A percentile compares a stretch with the other conserved stretches of the same genome.
phyloP scores from a whole-genome alignment of 2,113 vertebrate genomes.

The Clinocottus analis region DNA sequence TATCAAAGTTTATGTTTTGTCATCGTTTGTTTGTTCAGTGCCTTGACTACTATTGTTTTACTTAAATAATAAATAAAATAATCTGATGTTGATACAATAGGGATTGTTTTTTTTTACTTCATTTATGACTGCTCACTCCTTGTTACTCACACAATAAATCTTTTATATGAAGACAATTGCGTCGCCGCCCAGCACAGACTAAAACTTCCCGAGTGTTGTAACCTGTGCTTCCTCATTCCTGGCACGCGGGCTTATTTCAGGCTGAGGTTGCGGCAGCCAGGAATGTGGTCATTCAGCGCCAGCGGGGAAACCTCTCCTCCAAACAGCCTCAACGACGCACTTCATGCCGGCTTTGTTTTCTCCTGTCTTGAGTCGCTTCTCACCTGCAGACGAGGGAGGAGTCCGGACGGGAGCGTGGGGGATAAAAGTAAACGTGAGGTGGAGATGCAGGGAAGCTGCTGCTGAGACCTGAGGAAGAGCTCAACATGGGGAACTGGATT shows the following conservation, averaged over 20 bases:
- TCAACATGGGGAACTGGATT: conserved; percentile 88
- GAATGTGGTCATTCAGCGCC: conserved; percentile 45
- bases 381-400: conserved; percentile 49
- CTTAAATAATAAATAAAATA: conserved; percentile 76
- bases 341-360: not conserved
- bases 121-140: not conserved
- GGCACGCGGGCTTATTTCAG: not conserved
- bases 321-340: not conserved
- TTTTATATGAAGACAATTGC: fast-evolving
- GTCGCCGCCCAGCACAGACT: not conserved
- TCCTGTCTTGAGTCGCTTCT: not conserved
- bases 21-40: conserved; percentile 40
- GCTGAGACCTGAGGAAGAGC: not conserved
- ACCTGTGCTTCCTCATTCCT: conserved; percentile 60
- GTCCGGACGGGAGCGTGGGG: conserved; percentile 17
- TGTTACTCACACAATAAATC: not conserved
- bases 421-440: not conserved
- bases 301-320: not conserved
- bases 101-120: not conserved
- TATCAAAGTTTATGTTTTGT: conserved; percentile 29
- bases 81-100: not conserved
- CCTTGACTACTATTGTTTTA: conserved; percentile 71
- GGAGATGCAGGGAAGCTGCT: conserved; percentile 14
- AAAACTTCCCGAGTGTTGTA: not conserved
- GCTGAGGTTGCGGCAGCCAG: not conserved